phyloP scores from a whole-genome alignment of 2,888 invertebrate species.

The Cartodere bifasciata region DNA sequence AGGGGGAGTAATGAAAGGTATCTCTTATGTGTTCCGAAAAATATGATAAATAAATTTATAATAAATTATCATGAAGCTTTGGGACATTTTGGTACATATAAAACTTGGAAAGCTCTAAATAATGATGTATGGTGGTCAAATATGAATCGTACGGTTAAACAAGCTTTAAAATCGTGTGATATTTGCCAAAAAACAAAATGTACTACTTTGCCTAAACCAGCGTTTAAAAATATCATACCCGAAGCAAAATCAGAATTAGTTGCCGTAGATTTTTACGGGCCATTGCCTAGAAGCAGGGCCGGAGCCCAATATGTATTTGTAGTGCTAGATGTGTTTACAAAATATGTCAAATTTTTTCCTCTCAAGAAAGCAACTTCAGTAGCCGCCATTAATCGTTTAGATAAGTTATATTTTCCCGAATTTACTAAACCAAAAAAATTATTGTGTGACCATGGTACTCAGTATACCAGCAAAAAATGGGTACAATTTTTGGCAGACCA shows the following conservation, averaged over 20 bases:
- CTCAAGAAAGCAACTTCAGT: conserved; percentile 11
- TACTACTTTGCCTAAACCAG: background rate
- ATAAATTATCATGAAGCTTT: conserved; percentile 10
- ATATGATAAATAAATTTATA: conserved; percentile 2
- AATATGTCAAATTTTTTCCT: conserved; percentile 13
- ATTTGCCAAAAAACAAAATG: conserved; percentile 10
- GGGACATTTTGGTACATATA: conserved; percentile 11
- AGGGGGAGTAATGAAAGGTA: conserved; percentile 3
- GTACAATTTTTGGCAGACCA: background rate
- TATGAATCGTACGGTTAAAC: conserved; percentile 1
- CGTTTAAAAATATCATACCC: conserved; percentile 2
- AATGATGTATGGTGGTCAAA: conserved; percentile 10
- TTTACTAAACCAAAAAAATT: background rate
- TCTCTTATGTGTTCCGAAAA: conserved; percentile 10
- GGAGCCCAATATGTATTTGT: conserved; percentile 13
- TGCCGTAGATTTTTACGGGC: conserved; percentile 11
- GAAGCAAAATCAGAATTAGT: conserved; percentile 4
- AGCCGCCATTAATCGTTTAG: conserved; percentile 5
- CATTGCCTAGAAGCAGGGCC: conserved; percentile 9
- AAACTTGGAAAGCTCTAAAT: conserved; percentile 9
- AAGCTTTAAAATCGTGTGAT: conserved; percentile 10
- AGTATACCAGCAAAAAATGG: conserved; percentile 1
- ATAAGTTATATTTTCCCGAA: conserved; percentile 2
- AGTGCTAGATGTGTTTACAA: conserved; percentile 12
- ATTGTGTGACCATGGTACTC: conserved; percentile 2